A percentile compares a stretch with the other conserved stretches of the same genome.
Conservation (phyloP, 35 echinoderm and acorn worm species). For the Ophiothrix spiculata region DNA sequence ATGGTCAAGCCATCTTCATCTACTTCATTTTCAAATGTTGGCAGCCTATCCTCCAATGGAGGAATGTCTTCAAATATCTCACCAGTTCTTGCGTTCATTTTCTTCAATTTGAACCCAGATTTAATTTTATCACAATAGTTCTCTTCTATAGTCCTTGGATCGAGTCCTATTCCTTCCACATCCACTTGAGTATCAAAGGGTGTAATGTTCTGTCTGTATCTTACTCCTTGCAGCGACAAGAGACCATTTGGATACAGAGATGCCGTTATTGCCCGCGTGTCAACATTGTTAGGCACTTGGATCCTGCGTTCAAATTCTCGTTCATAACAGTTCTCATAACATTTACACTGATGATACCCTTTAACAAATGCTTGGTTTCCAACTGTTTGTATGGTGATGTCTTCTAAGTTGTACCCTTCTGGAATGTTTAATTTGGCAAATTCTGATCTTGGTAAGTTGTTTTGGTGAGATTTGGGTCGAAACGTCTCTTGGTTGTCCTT, state of each 20-base stretch:
- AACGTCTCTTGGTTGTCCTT: no score
- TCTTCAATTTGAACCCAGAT: slow-evolving; percentile 66
- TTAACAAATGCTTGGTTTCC: slow-evolving; percentile 15
- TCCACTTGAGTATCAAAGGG: neutral
- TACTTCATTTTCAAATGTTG: slow-evolving; percentile 52
- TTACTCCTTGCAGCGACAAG: slow-evolving; percentile 8
- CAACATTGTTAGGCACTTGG: slow-evolving; percentile 5
- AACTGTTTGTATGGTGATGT: slow-evolving; percentile 23
- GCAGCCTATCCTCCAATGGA: neutral
- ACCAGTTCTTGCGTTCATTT: slow-evolving; percentile 58
- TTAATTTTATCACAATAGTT: slow-evolving; percentile 12
- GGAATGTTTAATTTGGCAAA: slow-evolving; percentile 35
- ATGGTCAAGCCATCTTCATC: slow-evolving; percentile 79
- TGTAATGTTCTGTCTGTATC: neutral
- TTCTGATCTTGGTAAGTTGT: neutral
- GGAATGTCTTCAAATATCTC: slow-evolving; percentile 53
- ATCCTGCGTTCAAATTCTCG: slow-evolving; percentile 58
- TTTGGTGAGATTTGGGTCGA: neutral
- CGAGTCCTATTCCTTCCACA: slow-evolving; percentile 6
- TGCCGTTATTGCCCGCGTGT: slow-evolving; percentile 23
- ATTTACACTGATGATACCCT: slow-evolving; percentile 52
- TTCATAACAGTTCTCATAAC: slow-evolving; percentile 61
- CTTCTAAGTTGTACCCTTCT: slow-evolving; percentile 49
- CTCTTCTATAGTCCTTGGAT: neutral
- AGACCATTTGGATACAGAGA: slow-evolving; percentile 9